phyloP scores from a whole-genome alignment of 2,113 vertebrate species.

The Saccopteryx leptura region DNA sequence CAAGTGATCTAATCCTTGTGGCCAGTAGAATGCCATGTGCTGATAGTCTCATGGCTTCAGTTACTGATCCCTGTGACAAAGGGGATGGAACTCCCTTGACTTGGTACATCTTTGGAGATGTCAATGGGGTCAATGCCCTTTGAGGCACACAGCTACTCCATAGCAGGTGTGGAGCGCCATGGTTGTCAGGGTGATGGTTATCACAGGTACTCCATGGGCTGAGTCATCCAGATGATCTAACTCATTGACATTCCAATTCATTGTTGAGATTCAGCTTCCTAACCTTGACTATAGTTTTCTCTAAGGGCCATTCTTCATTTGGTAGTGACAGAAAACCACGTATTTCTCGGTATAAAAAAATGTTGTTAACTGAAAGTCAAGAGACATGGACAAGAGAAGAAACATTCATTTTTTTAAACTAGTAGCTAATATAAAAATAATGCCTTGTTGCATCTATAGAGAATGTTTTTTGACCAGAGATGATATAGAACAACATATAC shows the following conservation, averaged over 20 bases:
- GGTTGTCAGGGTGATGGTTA: no score
- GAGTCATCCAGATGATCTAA: background rate
- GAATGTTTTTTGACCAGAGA: background rate
- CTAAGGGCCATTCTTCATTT: background rate
- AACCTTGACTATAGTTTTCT: background rate
- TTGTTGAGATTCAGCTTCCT: background rate
- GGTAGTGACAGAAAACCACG: slow-evolving; percentile 7
- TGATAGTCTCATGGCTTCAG: background rate
- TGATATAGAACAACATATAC: background rate
- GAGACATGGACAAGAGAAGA: background rate
- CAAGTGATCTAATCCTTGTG: background rate
- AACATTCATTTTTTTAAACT: background rate
- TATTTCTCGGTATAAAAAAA: background rate
- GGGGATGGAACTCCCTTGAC: background rate
- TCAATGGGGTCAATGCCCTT: background rate
- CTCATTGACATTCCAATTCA: background rate
- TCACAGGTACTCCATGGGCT: no score
- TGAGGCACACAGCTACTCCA: background rate
- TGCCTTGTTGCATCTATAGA: background rate
- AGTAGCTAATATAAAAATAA: background rate
- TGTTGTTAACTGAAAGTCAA: background rate
- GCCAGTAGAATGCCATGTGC: background rate
- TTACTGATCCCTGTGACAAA: background rate
- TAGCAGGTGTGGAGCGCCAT: accelerated
- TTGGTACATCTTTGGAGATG: background rate